Base-by-base conservation (phyloP, 2,113 vertebrate species). In the Budorcas taxicolor region DNA sequence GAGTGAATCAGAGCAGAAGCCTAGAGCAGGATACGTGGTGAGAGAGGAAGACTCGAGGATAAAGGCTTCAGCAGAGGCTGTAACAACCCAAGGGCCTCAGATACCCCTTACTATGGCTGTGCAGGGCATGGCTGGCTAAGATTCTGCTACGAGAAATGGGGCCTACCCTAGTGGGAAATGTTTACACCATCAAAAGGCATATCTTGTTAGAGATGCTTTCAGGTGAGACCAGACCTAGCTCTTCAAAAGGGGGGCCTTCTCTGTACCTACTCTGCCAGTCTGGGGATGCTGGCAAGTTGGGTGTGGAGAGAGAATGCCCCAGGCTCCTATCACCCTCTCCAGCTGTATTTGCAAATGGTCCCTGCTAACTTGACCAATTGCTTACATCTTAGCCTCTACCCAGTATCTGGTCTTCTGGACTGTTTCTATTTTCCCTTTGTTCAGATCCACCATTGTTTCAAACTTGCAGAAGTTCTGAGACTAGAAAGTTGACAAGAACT, bases 91-190 rank as follows among this genome's bases (percentile, higher is more conserved):
- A 67, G 6, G 15, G 40, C 4, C 11, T 57, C 36, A 33, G 55
- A 15, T 2, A 9, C 21, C 33, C 2, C 31, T 11, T 33, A 23
- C 3, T 0, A 0, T 43, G 60, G 13, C 50, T 53, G 12, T 10
- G 21, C 4, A 53, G 31, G 33, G 27, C 8, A 23, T 13, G 4
- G 55, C n/a, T 1, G 17, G 3, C 82, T 90, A 71, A 90, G 21
- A 27, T 55, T 6, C 36, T 80, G 31, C 15, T 36, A 47, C 12
- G 3, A 29, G 14, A 33, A 29, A n/a, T 82, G 12, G 47, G 80
- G 33, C 31, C 21, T 29, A 7, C 7, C 19, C 33, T 58, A 53
- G 25, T 33, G 5, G 15, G 10, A 62, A 60, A 50, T 2, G 0
- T 19, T 33, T 5, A 40, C 43, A 53, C 11, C 27, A 29, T 36